Conservation (phyloP, 2,797 vertebrate genomes). For the Urosaurus nigricauda region DNA sequence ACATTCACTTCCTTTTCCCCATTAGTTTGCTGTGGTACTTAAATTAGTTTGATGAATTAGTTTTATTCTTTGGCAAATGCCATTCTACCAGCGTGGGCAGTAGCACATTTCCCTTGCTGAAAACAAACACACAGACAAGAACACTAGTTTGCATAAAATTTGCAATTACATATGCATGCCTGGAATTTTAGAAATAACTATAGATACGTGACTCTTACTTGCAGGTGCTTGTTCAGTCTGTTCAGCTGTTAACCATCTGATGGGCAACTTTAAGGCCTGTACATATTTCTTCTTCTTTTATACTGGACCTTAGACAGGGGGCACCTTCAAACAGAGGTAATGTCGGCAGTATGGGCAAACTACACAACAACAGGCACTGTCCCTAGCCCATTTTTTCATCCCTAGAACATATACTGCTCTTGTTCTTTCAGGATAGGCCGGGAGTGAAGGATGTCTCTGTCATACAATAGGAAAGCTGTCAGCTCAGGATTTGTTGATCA, state of each 20-base stretch:
- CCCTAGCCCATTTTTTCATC: too few relatives aligned
- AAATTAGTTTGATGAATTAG: neutral
- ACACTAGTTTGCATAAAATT: neutral
- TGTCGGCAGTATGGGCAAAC: neutral
- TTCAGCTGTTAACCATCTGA: neutral
- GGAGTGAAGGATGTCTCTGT: neutral
- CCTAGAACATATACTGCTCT: neutral
- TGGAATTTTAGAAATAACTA: neutral
- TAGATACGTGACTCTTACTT: too few relatives aligned
- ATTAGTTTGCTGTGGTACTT: neutral
- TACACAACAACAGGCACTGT: neutral
- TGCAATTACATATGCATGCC: neutral
- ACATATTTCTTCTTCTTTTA: neutral
- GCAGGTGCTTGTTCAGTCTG: neutral
- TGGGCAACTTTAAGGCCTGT: neutral
- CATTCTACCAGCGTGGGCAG: too few relatives aligned
- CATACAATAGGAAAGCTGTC: neutral
- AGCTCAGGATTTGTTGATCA: neutral
- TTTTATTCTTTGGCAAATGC: neutral
- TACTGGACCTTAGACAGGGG: neutral
- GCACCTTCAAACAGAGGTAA: neutral
- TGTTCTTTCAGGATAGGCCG: neutral
- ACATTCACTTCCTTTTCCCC: neutral
- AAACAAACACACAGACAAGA: neutral
- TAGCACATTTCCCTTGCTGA: too few relatives aligned